Conservation (phyloP, 2,113 vertebrate genomes). For the Sebastes schlegelii region DNA sequence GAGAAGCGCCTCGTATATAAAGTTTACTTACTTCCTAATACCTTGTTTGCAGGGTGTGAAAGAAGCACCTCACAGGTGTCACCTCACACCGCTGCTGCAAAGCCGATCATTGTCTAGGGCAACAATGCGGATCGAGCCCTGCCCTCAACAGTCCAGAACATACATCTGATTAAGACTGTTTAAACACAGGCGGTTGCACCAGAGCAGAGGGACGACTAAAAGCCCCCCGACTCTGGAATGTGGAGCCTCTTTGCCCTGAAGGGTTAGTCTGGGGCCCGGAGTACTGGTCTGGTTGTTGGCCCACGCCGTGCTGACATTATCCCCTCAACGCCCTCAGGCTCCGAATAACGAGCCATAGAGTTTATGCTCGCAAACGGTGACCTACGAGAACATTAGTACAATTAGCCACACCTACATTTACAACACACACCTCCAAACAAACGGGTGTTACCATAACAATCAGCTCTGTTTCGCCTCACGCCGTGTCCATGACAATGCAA, state of each 20-base stretch:
- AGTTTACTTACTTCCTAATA: constrained; percentile 55
- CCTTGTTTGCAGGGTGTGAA: constrained; percentile 63
- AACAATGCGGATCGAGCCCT: constrained; percentile 65
- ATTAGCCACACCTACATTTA: constrained; percentile 73
- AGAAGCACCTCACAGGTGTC: constrained; percentile 67
- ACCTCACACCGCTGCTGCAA: constrained; percentile 47
- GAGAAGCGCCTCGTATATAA: constrained; percentile 19
- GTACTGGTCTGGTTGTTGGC: constrained; percentile 47
- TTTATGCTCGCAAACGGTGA: constrained; percentile 48
- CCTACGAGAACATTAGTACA: constrained; percentile 54
- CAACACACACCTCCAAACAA: constrained; percentile 69
- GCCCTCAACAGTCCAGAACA: constrained; percentile 50
- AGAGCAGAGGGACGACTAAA: constrained; percentile 40
- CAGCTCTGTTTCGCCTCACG: constrained; percentile 58
- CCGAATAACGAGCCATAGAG: constrained; percentile 39
- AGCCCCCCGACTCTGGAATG: constrained; percentile 64
- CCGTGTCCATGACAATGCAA: constrained; percentile 73
- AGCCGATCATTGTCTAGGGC: constrained; percentile 65
- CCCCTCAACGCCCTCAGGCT: constrained; percentile 53
- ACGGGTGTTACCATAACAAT: constrained; percentile 76
- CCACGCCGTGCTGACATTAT: constrained; percentile 60
- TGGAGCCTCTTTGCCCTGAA: constrained; percentile 50
- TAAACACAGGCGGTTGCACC: constrained; percentile 59
- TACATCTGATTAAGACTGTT: constrained; percentile 75
- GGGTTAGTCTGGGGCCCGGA: constrained; percentile 55